These are phyloP conservation scores for Thumatha senex DNA, from an alignment of 2,888 invertebrate species.

Conservation along the genomic window DNA sequence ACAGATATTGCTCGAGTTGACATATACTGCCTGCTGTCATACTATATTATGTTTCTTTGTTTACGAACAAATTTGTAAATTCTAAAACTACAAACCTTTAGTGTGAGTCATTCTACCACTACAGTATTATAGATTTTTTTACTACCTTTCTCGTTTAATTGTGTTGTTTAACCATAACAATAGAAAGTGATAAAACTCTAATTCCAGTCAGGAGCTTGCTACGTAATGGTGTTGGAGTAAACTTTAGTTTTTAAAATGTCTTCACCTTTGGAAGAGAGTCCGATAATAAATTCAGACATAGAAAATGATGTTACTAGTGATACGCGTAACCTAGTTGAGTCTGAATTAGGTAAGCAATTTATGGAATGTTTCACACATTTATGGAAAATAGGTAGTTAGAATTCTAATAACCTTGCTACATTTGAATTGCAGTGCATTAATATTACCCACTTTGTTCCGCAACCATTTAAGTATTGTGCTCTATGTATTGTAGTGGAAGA, in stretches of 20 bases:
- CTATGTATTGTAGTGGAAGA: slow-evolving; percentile 73
- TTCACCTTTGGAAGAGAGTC: slow-evolving; percentile 67
- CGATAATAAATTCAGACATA: slow-evolving; percentile 73
- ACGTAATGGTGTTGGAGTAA: slow-evolving; percentile 47
- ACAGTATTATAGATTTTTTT: slow-evolving; percentile 22
- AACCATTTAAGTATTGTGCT: slow-evolving; percentile 1
- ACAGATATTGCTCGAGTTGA: neutral
- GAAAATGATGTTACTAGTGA: slow-evolving; percentile 71
- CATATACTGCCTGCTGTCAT: slow-evolving; percentile 1
- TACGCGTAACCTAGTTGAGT: slow-evolving; percentile 62
- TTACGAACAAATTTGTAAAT: slow-evolving; percentile 32
- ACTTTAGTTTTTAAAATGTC: slow-evolving; percentile 55
- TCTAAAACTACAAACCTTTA: slow-evolving; percentile 28
- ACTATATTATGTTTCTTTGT: slow-evolving; percentile 33
- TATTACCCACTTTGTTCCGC: neutral
- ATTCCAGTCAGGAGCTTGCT: slow-evolving; percentile 11
- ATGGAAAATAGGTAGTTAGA: neutral
- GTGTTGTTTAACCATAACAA: slow-evolving; percentile 19
- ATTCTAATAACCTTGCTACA: neutral
- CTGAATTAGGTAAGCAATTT: slow-evolving; percentile 52
- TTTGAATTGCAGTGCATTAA: neutral
- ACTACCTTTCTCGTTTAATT: slow-evolving; percentile 30
- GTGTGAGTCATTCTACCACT: slow-evolving; percentile 38
- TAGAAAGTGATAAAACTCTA: slow-evolving; percentile 13
- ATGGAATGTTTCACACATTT: too few species aligned